Conservation (phyloP, 2,113 vertebrate genomes). For the Origma solitaria region DNA sequence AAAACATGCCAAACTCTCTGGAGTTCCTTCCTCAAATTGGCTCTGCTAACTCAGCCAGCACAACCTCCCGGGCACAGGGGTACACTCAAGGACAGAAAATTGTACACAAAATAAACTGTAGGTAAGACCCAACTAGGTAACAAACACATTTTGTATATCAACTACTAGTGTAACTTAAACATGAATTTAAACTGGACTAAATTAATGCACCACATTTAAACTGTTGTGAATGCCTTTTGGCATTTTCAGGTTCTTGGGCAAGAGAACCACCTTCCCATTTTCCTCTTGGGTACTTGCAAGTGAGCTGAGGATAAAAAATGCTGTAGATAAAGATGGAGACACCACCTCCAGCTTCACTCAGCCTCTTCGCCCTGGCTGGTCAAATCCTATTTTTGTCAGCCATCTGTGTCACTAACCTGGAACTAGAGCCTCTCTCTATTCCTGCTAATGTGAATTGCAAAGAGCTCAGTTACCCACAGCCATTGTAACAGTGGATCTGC, state of each 20-base stretch:
- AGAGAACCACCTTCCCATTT: background rate
- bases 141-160: background rate
- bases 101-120: background rate
- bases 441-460: background rate
- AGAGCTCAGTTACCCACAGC: background rate
- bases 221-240: background rate
- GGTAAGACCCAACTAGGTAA: background rate
- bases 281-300: background rate
- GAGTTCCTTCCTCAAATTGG: background rate
- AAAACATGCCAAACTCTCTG: background rate
- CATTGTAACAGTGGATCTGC: background rate
- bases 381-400: constrained; percentile 35
- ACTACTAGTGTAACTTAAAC: background rate
- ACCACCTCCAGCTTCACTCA: constrained; percentile 12
- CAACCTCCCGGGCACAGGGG: background rate
- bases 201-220: background rate
- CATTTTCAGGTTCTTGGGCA: background rate
- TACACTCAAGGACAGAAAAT: background rate
- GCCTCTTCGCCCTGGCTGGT: background rate
- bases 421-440: constrained; percentile 9
- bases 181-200: background rate
- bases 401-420: background rate
- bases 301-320: background rate
- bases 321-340: background rate
- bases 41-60: background rate